Percentiles rank a stretch among this genome's conserved stretches.
Conservation (phyloP, 2,888 invertebrate genomes). For the Cerceris rybyensis region DNA sequence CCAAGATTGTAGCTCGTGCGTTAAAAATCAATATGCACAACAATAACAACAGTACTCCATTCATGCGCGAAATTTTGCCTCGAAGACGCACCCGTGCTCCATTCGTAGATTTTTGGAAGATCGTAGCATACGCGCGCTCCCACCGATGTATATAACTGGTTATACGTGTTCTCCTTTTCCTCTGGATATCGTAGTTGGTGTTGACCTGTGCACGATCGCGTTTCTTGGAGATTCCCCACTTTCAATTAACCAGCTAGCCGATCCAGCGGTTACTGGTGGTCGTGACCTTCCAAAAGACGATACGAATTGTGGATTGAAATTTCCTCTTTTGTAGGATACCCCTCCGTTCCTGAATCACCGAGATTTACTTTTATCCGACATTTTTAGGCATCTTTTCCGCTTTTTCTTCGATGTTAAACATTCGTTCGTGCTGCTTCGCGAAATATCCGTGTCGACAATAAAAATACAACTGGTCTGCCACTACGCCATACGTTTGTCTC, state of each 20-base stretch:
- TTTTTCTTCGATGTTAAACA: constrained; percentile 26
- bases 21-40: constrained; percentile 69
- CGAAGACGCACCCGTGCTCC: constrained; percentile 63
- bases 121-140: constrained; percentile 50
- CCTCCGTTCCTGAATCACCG: constrained; percentile 41
- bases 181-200: constrained; percentile 28
- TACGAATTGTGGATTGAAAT: constrained; percentile 35
- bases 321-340: constrained; percentile 19
- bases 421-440: constrained; percentile 25
- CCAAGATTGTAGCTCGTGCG: constrained; percentile 40
- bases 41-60: constrained; percentile 60
- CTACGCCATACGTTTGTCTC: constrained; percentile 27
- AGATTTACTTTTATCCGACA: constrained; percentile 67
- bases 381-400: constrained; percentile 46
- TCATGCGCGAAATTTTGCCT: constrained; percentile 46
- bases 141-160: constrained; percentile 6
- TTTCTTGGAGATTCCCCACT: constrained; percentile 50
- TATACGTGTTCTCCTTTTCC: constrained; percentile 34
- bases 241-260: constrained; percentile 50
- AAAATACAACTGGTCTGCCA: constrained; percentile 56
- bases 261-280: constrained; percentile 48
- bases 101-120: constrained; percentile 50
- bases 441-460: constrained; percentile 48
- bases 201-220: constrained; percentile 36
- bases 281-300: constrained; percentile 62